Evolutionary conservation across 2,797 vertebrate genomes (phyloP).

Genomic region (Champsocephalus esox): DNA sequence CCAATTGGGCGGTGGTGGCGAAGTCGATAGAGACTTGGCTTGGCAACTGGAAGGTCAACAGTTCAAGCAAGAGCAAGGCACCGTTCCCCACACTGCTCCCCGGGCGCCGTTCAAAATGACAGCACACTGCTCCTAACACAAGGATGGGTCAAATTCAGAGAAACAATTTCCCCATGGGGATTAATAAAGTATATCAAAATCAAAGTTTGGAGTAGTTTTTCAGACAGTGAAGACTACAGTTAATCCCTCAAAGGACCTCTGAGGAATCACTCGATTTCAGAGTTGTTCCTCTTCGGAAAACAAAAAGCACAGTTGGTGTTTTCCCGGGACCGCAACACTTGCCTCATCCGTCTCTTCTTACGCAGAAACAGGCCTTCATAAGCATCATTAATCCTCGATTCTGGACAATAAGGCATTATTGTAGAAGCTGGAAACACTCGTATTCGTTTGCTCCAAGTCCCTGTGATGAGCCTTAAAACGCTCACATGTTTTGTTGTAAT

Average conservation of each 20-base stretch:
- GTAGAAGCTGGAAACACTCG: slow-evolving; percentile 29
- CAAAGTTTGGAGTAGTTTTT: background rate
- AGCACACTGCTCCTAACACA: no score
- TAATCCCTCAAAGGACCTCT: slow-evolving; percentile 9
- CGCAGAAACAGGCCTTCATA: slow-evolving; percentile 17
- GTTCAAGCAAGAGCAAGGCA: no score
- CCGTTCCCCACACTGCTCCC: no score
- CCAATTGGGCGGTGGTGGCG: background rate
- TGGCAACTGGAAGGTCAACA: no score
- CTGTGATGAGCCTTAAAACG: slow-evolving; percentile 6
- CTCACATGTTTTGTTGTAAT: slow-evolving; percentile 19
- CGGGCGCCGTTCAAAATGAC: no score
- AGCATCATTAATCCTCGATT: slow-evolving; percentile 48
- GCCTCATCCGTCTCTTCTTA: no score
- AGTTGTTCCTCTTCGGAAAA: background rate
- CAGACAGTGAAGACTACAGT: background rate
- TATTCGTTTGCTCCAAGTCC: slow-evolving; percentile 35
- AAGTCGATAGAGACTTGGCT: no score
- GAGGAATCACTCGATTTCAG: slow-evolving; percentile 20
- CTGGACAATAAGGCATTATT: slow-evolving; percentile 34
- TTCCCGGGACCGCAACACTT: no score
- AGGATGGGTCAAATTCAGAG: no score
- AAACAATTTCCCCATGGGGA: no score
- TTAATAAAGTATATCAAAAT: no score
- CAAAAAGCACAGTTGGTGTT: no score